Percentiles rank a stretch among this genome's conserved stretches.
These are phyloP conservation scores for Lethrus apterus DNA, from an alignment of 1,140 invertebrate genomes.

Conservation along the genomic window DNA sequence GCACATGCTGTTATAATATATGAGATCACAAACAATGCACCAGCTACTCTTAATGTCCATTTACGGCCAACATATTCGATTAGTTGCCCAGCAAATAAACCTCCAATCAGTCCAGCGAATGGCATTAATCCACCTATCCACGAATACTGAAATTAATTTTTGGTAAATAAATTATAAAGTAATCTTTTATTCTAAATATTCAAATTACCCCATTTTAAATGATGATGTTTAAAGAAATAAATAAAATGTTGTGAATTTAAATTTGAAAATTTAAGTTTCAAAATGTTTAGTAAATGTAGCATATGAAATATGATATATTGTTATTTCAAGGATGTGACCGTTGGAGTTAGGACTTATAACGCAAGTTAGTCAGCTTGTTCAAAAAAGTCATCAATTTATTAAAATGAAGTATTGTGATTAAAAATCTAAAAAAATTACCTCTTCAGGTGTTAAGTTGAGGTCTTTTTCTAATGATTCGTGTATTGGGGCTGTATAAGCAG, in stretches of 20 bases:
- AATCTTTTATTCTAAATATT: too few relatives aligned
- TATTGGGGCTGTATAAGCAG: constrained; percentile 77
- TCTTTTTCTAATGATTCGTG: constrained; percentile 59
- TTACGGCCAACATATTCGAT: constrained; percentile 80
- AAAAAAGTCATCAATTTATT: background rate
- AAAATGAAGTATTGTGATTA: too few relatives aligned
- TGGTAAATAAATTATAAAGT: too few relatives aligned
- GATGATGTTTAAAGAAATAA: too few relatives aligned
- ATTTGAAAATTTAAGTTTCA: too few relatives aligned
- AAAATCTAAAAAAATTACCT: constrained; percentile 53
- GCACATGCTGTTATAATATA: constrained; percentile 38
- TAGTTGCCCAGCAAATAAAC: constrained; percentile 71
- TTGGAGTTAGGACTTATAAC: too few relatives aligned
- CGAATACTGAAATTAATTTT: constrained; percentile 69
- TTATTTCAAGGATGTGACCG: too few relatives aligned
- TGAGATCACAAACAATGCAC: background rate
- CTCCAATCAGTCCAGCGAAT: constrained; percentile 75
- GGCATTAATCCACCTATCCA: constrained; percentile 90
- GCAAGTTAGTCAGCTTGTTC: background rate
- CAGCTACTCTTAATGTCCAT: constrained; percentile 25
- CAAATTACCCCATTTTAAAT: too few relatives aligned
- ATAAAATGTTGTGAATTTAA: background rate
- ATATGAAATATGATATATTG: too few relatives aligned
- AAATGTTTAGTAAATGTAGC: too few relatives aligned
- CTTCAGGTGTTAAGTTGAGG: constrained; percentile 48